phyloP scores from a whole-genome alignment of 2,113 vertebrate species.

The Mirounga angustirostris region DNA sequence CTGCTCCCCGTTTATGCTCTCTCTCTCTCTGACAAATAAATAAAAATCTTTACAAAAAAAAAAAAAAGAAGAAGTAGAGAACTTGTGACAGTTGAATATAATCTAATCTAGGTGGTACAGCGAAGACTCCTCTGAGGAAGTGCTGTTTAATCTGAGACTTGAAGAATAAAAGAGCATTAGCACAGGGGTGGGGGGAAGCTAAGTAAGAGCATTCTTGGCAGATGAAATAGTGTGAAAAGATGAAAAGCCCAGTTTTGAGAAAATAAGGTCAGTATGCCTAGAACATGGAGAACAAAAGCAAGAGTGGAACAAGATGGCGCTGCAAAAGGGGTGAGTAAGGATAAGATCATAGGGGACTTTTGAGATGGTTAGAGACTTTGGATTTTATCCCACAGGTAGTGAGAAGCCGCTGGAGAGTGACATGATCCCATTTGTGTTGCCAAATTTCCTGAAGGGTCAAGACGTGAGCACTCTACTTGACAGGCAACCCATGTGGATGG shows the following conservation, averaged over 20 bases:
- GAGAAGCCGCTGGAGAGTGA: background rate
- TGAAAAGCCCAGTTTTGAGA: background rate
- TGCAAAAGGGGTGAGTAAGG: background rate
- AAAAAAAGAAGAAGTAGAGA: conserved; percentile 23
- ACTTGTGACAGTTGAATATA: background rate
- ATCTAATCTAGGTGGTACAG: background rate
- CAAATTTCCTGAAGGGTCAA: conserved; percentile 41
- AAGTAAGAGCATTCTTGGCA: background rate
- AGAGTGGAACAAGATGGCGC: background rate
- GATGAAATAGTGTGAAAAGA: background rate
- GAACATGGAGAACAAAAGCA: background rate
- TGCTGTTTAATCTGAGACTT: background rate
- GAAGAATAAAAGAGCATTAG: background rate
- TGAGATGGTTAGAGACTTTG: background rate
- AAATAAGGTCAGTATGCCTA: background rate
- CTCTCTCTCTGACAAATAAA: too few species aligned
- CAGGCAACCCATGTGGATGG: background rate
- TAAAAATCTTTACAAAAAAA: too few species aligned
- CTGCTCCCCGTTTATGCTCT: too few species aligned
- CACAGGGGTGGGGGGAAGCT: background rate
- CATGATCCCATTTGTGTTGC: background rate
- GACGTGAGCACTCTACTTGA: background rate
- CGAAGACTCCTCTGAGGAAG: background rate
- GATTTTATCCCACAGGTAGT: background rate
- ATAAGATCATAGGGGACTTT: background rate